Percentiles rank a stretch among this genome's conserved stretches.
These are phyloP conservation scores for Eubasilissa regina DNA, from an alignment of 1,140 invertebrate species.

Conservation along the genomic window DNA sequence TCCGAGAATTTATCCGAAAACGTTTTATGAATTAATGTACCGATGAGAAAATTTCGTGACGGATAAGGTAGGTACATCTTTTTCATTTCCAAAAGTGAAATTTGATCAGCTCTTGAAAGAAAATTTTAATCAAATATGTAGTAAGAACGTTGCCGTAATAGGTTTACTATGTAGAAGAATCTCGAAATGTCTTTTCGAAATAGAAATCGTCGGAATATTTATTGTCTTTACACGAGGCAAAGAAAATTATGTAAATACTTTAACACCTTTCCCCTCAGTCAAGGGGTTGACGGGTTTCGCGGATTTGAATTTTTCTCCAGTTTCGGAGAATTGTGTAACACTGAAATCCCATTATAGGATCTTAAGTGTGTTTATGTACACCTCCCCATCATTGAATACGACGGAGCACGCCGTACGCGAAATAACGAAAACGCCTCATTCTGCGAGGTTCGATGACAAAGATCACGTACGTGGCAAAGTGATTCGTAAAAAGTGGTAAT, in stretches of 20 bases:
- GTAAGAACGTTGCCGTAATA: too few species aligned
- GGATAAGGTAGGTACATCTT: too few species aligned
- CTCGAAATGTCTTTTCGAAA: background rate
- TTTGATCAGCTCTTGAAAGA: too few species aligned
- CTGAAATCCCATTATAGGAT: slow-evolving; percentile 30
- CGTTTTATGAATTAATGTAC: background rate
- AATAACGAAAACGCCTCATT: slow-evolving; percentile 32
- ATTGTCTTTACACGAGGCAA: too few species aligned
- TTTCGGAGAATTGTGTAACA: slow-evolving; percentile 7
- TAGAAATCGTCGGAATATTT: background rate
- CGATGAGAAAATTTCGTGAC: too few species aligned
- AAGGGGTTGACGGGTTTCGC: slow-evolving; percentile 3
- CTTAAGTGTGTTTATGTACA: slow-evolving; percentile 19
- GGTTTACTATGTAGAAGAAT: too few species aligned
- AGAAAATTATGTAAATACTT: slow-evolving; percentile 13
- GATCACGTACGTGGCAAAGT: slow-evolving; percentile 49
- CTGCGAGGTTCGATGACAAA: slow-evolving; percentile 45
- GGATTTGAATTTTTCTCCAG: slow-evolving; percentile 10
- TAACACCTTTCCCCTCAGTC: background rate
- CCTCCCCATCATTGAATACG: slow-evolving; percentile 15
- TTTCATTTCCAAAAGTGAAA: too few species aligned
- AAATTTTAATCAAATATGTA: too few species aligned
- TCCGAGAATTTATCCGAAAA: slow-evolving; percentile 24
- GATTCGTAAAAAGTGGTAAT: slow-evolving; percentile 49
- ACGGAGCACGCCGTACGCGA: background rate